Conservation (phyloP, 2,888 invertebrate genomes). For the Psylliodes chrysocephalus region DNA sequence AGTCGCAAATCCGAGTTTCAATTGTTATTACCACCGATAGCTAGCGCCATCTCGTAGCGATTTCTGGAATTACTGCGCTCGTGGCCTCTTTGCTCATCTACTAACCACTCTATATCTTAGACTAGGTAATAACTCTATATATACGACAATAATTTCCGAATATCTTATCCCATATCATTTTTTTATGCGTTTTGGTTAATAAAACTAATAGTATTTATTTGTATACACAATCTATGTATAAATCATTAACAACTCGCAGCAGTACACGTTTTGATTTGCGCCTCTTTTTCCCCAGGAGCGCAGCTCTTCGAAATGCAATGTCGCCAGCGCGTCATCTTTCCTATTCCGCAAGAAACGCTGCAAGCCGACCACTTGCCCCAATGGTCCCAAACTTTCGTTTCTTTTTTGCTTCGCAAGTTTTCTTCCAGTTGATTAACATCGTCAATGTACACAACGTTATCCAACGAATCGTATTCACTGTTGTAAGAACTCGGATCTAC, state of each 20-base stretch:
- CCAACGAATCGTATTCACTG: constrained; percentile 28
- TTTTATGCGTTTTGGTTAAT: too few relatives aligned
- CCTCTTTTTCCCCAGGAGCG: constrained; percentile 65
- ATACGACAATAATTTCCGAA: too few relatives aligned
- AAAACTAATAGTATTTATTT: too few relatives aligned
- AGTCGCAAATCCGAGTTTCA: too few relatives aligned
- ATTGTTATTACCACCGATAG: too few relatives aligned
- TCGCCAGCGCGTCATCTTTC: constrained; percentile 64
- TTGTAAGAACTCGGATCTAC: not conserved
- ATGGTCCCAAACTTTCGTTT: constrained; percentile 64
- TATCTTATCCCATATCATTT: too few relatives aligned
- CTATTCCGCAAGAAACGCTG: constrained; percentile 65
- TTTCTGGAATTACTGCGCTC: too few relatives aligned
- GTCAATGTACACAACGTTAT: constrained; percentile 39
- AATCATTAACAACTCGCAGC: constrained; percentile 58
- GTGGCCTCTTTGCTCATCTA: too few relatives aligned
- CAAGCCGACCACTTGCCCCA: constrained; percentile 67
- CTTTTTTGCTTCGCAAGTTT: constrained; percentile 37
- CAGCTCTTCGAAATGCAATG: constrained; percentile 65
- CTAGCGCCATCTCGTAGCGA: too few relatives aligned
- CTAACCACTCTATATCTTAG: too few relatives aligned
- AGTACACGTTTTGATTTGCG: constrained; percentile 66
- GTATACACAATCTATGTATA: too few relatives aligned
- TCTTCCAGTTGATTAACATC: constrained; percentile 24
- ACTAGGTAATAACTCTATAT: too few relatives aligned